Conservation (phyloP, 2,888 invertebrate species). For the Azorinus chamasolen region DNA sequence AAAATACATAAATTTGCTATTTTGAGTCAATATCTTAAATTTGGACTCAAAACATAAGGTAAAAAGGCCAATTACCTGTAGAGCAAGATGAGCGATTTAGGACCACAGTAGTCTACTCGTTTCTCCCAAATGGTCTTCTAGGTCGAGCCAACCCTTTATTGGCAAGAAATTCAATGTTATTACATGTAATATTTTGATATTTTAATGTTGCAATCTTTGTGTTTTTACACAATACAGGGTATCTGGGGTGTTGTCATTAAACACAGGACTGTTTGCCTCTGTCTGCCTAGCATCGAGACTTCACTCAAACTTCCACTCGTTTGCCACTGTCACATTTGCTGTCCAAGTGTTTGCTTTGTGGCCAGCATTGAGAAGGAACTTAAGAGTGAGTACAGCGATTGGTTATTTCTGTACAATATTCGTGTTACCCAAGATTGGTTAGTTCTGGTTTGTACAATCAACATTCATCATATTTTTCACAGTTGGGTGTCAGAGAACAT, state of each 20-base stretch:
- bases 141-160: no score
- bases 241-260: conserved; percentile 96
- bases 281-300: conserved; percentile 97
- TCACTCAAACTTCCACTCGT: conserved; percentile 93
- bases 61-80: no score
- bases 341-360: conserved; percentile 95
- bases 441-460: no score
- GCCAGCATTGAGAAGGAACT: conserved; percentile 91
- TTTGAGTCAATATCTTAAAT: no score
- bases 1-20: not conserved
- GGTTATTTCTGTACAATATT: no score
- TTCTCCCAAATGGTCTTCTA: no score
- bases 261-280: conserved; percentile 97
- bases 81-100: no score
- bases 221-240: conserved; percentile 90
- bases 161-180: not conserved
- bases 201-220: not conserved
- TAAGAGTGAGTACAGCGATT: conserved; percentile 86
- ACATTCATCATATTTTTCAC: no score
- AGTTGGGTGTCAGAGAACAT: no score
- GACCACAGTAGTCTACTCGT: no score
- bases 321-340: conserved; percentile 94
- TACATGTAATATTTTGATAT: not conserved
- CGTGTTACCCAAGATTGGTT: no score
- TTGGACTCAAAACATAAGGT: no score